phyloP scores from a whole-genome alignment of 2,888 invertebrate species.

The Eustalomyia histrio region DNA sequence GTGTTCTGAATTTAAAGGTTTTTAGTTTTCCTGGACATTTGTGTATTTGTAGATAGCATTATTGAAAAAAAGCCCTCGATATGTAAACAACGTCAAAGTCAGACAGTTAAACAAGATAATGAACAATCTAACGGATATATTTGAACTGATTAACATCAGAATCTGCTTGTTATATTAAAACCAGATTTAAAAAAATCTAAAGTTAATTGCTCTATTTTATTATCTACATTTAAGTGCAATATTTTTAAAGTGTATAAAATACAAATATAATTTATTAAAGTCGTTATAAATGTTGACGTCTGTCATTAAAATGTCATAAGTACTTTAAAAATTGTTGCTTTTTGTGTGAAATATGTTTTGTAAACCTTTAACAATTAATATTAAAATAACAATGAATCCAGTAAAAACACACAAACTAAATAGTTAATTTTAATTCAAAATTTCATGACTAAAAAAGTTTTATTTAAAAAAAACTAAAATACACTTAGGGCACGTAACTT shows the following conservation, averaged over 20 bases:
- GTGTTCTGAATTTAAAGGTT: no score
- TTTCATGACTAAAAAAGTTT: no score
- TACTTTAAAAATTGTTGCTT: background rate
- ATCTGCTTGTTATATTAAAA: background rate
- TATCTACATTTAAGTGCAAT: background rate
- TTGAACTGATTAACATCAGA: no score
- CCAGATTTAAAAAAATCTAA: background rate
- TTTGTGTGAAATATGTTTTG: slow-evolving; percentile 1
- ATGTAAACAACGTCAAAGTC: no score
- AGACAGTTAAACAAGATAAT: no score
- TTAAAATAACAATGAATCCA: background rate
- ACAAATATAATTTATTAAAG: background rate
- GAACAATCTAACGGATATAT: no score
- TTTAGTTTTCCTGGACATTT: no score
- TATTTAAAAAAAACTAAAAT: no score
- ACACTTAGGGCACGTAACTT: no score
- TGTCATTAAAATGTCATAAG: background rate
- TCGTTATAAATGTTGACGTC: background rate
- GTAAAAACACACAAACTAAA: background rate
- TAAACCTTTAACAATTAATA: background rate
- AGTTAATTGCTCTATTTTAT: background rate
- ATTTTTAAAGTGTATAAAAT: background rate
- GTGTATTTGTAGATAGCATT: no score
- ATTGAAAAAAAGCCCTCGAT: no score
- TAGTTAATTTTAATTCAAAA: no score